Base-by-base conservation (phyloP, 1,140 invertebrate genomes). In the Amphibalanus amphitrite region DNA sequence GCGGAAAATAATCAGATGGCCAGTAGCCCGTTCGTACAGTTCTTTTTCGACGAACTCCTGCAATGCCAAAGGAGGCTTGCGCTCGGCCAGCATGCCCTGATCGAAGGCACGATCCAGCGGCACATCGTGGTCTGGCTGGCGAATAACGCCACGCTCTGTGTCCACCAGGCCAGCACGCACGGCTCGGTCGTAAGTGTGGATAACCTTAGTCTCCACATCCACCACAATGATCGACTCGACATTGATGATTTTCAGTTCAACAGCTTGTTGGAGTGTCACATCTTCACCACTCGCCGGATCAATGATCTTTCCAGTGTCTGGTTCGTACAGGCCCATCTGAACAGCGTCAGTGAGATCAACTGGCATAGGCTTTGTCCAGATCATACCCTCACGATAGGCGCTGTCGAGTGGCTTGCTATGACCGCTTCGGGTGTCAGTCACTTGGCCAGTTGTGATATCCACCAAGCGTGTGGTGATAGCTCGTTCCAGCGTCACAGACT, bases 11-110 rank as follows among this genome's bases (percentile, higher is more conserved):
- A 80, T 79, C 72, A 86, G 87, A 69, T 87, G 85, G 6, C 91
- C 90, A 70, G 88, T 89, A 69, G 86, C 84, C 0, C 86, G 81
- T 79, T 95, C 87, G 79, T 93, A 93, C 71, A 90, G 83, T 71
- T 90, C 88, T 80, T 89, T 87, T 64, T 90, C 87, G 69, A 96
- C 81, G 69, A 90, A 90, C 84, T 96, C 91, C 79, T 92, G 88
- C 47, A 97, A 79, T 1, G 89, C 89, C 84, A 87, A 87, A 13
- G 89, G 90, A 78, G 89, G 89, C 73, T 85, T 84, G 38, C 87
- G 87, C 74, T 86, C 89, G 23, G 91, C 79, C 13, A 92, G 82
- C 75, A 88, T 90, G 15, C 89, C 90, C 79, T 88, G 91, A 73
- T 89, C 86, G 75, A 86, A 85, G 13, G 90, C 90, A 74, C 87